Evolutionary conservation across 2,888 invertebrate genomes (phyloP).

Genomic region (Scotopteryx bipunctaria): DNA sequence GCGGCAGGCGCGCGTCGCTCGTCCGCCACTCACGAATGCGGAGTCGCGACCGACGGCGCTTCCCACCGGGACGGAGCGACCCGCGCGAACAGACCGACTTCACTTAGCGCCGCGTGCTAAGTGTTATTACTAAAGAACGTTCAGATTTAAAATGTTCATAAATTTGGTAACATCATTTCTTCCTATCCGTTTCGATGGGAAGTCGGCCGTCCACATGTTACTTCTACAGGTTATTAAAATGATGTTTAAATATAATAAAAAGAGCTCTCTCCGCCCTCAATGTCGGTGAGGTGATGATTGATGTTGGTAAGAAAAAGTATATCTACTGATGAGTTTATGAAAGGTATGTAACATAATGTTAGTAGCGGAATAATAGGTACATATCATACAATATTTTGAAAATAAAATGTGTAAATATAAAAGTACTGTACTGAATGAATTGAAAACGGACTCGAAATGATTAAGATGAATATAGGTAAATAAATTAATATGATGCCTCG

Average conservation of each 20-base stretch:
- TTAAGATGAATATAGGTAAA: neutral
- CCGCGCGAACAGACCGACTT: no score
- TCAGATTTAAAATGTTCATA: neutral
- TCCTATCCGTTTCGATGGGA: slow-evolving; percentile 17
- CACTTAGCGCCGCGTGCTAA: no score
- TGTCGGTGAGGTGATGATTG: no score
- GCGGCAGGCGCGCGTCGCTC: slow-evolving; percentile 46
- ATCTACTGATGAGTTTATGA: slow-evolving; percentile 1
- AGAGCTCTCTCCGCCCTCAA: neutral
- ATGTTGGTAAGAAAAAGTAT: slow-evolving; percentile 3
- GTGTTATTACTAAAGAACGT: no score
- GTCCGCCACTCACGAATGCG: slow-evolving; percentile 62
- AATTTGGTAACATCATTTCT: neutral
- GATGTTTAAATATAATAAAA: slow-evolving; percentile 13
- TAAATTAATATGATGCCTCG: slow-evolving; percentile 1
- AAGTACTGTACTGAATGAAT: slow-evolving; percentile 2
- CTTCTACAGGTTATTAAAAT: slow-evolving; percentile 20
- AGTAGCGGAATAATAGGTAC: slow-evolving; percentile 5
- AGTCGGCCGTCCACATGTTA: slow-evolving; percentile 18
- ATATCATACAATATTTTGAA: no score
- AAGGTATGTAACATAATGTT: slow-evolving; percentile 4
- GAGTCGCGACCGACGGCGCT: slow-evolving; percentile 46
- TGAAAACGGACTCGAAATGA: neutral
- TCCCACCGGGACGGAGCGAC: slow-evolving; percentile 38
- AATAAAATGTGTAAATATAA: slow-evolving; percentile 6